These are phyloP conservation scores for Apeltes quadracus DNA, from an alignment of 2,113 vertebrate species.

Conservation along the genomic window DNA sequence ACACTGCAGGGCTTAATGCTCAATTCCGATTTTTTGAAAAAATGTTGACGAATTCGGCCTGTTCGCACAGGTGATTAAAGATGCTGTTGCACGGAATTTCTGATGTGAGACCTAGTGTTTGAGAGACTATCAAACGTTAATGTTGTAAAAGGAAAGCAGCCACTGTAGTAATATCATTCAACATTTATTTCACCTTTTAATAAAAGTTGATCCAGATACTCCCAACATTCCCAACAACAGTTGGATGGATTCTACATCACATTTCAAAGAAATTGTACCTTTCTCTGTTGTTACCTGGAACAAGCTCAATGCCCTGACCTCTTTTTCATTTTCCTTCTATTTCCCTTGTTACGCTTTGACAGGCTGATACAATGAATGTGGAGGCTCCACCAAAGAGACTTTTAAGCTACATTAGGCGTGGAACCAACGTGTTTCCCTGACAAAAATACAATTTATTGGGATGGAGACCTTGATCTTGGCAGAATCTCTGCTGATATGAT, in stretches of 20 bases:
- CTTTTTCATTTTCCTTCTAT: constrained; percentile 65
- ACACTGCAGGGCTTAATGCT: too few species aligned
- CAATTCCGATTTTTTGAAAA: too few species aligned
- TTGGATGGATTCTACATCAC: constrained; percentile 15
- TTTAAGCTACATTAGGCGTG: constrained; percentile 78
- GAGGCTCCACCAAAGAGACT: constrained; percentile 77
- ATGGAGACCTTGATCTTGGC: constrained; percentile 57
- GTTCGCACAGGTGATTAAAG: constrained; percentile 16
- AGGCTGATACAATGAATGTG: constrained; percentile 74
- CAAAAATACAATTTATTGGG: constrained; percentile 77
- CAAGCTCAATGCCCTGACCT: constrained; percentile 60
- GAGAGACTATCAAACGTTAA: background rate
- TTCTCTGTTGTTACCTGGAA: constrained; percentile 62
- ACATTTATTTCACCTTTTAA: constrained; percentile 30
- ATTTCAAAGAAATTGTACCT: constrained; percentile 26
- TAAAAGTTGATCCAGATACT: constrained; percentile 15
- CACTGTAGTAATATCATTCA: background rate
- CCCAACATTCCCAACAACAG: background rate
- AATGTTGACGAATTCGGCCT: too few species aligned
- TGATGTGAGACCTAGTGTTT: background rate
- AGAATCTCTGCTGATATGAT: constrained; percentile 64
- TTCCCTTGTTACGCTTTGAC: constrained; percentile 73
- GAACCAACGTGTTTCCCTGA: constrained; percentile 68
- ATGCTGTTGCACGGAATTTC: background rate
- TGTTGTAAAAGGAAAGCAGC: background rate